Conservation (phyloP, 2,888 invertebrate species). For the Prenolepis imparis region DNA sequence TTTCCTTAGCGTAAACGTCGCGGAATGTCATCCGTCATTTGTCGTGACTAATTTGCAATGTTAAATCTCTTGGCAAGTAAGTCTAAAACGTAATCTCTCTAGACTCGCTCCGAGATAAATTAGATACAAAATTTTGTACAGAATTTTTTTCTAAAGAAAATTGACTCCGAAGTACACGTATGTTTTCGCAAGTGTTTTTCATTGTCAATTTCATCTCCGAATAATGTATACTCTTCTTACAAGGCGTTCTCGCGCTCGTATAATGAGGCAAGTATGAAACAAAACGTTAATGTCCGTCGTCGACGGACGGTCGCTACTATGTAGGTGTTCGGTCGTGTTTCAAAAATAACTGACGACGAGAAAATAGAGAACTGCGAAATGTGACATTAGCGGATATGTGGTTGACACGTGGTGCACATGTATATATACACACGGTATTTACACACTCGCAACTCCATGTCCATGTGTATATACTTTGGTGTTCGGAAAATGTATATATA, state of each 20-base stretch:
- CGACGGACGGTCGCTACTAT: conserved; percentile 7
- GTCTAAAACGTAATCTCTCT: neutral
- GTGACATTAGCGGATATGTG: conserved; percentile 59
- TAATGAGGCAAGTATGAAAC: neutral
- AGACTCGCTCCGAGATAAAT: neutral
- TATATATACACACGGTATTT: conserved; percentile 50
- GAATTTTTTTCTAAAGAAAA: neutral
- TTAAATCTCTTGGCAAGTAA: conserved; percentile 3
- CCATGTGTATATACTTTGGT: neutral
- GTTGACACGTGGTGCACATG: conserved; percentile 56
- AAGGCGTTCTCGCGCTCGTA: neutral
- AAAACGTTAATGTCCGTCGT: conserved; percentile 24
- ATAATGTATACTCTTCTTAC: neutral
- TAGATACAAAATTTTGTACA: neutral
- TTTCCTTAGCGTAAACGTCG: neutral
- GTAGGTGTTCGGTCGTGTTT: conserved; percentile 28
- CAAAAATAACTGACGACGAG: conserved; percentile 47
- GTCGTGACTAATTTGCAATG: conserved; percentile 13
- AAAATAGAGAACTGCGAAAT: conserved; percentile 53
- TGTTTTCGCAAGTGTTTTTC: neutral
- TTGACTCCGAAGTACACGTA: neutral
- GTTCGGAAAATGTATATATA: conserved; percentile 49
- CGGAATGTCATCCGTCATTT: conserved; percentile 24
- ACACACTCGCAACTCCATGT: neutral
- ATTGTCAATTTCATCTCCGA: neutral